Percentiles rank a stretch among this genome's conserved stretches.
These are phyloP conservation scores for Calliopsis andreniformis DNA, from an alignment of 1,140 invertebrate species.

Conservation along the genomic window DNA sequence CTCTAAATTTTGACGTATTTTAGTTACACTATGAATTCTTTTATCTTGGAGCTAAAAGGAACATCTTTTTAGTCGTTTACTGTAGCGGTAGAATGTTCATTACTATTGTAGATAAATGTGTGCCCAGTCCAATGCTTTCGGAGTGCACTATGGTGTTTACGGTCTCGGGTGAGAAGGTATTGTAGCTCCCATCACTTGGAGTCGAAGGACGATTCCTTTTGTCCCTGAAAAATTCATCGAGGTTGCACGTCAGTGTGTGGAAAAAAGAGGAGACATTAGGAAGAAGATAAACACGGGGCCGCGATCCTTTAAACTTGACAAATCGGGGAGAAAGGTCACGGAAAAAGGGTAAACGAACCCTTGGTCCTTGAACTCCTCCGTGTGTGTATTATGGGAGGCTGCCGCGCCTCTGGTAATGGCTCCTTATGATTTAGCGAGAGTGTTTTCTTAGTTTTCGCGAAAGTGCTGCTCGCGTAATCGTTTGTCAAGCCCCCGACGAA, in stretches of 20 bases:
- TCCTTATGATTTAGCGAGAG: constrained; percentile 72
- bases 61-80: too few relatives aligned
- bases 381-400: constrained; percentile 45
- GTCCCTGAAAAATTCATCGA: constrained; percentile 61
- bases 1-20: too few relatives aligned
- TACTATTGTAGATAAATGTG: too few relatives aligned
- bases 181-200: neutral
- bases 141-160: constrained; percentile 11
- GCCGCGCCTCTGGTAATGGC: constrained; percentile 63
- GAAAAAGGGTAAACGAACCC: constrained; percentile 44
- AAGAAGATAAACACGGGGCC: constrained; percentile 58
- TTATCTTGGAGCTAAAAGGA: too few relatives aligned
- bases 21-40: too few relatives aligned
- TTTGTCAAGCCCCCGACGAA: constrained; percentile 69
- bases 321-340: constrained; percentile 43
- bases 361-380: constrained; percentile 39
- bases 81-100: too few relatives aligned
- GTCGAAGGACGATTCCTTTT: constrained; percentile 17
- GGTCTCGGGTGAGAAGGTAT: neutral
- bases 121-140: neutral
- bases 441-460: constrained; percentile 69
- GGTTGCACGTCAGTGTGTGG: constrained; percentile 9
- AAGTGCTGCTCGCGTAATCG: constrained; percentile 66
- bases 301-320: constrained; percentile 55
- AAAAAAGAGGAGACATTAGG: constrained; percentile 44